Conservation (phyloP, 2,113 vertebrate species). For the Rhadina sibilatrix region DNA sequence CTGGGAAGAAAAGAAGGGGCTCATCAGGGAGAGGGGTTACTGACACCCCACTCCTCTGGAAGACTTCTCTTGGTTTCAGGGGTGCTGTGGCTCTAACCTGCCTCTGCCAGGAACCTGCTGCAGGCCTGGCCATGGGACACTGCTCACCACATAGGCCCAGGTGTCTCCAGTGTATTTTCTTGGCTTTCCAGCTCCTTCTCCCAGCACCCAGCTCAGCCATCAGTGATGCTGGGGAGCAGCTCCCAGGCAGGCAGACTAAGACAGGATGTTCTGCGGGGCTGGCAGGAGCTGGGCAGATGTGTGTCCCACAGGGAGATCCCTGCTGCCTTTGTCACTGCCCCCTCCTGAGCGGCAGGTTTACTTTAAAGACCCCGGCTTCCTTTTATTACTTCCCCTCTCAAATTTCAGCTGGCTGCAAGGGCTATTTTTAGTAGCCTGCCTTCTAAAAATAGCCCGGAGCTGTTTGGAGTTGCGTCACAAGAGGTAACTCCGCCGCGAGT, state of each 20-base stretch:
- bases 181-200: not conserved
- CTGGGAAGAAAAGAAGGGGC: not conserved
- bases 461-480: conserved; percentile 74
- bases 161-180: not conserved
- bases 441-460: conserved; percentile 72
- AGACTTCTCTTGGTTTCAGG: not conserved
- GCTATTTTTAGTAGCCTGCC: conserved; percentile 74
- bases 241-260: accelerated
- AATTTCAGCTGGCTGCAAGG: conserved; percentile 37
- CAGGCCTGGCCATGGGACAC: not conserved
- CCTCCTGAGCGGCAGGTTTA: conserved; percentile 52
- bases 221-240: not conserved
- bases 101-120: not conserved
- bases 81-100: not conserved
- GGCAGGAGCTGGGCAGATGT: not conserved
- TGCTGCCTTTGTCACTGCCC: conserved; percentile 10
- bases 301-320: not conserved
- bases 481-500: conserved; percentile 53
- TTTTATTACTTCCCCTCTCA: conserved; percentile 71
- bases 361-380: conserved; percentile 64
- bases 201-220: not conserved
- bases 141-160: not conserved
- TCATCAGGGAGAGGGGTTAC: not conserved
- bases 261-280: not conserved
- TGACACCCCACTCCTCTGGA: not conserved